Evolutionary conservation across 1,140 invertebrate species (phyloP).

Genomic region (Ceratina calcarata): DNA sequence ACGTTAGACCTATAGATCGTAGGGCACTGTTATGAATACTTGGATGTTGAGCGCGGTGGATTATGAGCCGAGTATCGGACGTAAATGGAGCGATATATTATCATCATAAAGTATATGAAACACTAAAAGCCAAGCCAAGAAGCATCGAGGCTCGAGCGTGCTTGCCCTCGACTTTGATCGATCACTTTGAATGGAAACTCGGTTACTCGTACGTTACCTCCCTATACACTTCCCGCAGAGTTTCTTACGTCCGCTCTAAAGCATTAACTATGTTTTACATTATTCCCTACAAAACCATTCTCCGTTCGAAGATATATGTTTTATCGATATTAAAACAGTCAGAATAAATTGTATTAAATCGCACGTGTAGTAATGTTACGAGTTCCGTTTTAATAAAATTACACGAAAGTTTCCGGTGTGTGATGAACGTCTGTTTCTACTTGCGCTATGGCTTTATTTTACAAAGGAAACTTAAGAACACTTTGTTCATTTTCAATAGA

Average conservation of each 20-base stretch:
- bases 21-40: constrained; percentile 12
- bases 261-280: constrained; percentile 1
- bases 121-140: constrained; percentile 48
- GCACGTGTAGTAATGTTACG: no score
- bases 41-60: constrained; percentile 1
- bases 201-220: constrained; percentile 38
- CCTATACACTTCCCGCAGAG: neutral
- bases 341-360: no score
- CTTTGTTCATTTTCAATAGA: constrained; percentile 10
- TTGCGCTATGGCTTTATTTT: neutral
- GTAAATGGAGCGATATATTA: constrained; percentile 31
- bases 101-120: constrained; percentile 31
- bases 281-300: neutral
- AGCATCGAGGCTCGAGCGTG: constrained; percentile 41
- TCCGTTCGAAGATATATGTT: no score
- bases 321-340: no score
- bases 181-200: constrained; percentile 36
- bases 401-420: neutral
- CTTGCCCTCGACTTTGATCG: constrained; percentile 40
- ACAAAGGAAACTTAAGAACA: neutral
- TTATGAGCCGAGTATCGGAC: constrained; percentile 7
- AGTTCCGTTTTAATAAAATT: neutral
- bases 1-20: neutral
- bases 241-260: neutral
- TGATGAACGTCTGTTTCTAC: neutral